Evolutionary conservation across 2,888 invertebrate species (phyloP), one percentile per base, ranked within the genome.

Genomic region (Lamproptera curius): DNA sequence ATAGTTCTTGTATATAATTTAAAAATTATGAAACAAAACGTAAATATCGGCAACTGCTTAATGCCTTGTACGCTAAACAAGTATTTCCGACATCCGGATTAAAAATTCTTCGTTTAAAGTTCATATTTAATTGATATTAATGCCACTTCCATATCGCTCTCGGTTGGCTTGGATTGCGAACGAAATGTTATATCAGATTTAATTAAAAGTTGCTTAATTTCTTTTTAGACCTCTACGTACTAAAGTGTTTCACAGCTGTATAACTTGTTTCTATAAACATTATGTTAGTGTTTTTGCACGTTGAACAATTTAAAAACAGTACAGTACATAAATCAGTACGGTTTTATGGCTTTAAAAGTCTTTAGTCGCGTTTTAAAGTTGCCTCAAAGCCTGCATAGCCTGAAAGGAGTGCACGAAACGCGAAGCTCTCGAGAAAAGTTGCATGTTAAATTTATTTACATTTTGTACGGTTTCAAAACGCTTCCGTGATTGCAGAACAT

Each of bases 51-150:
- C n/a, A n/a, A n/a, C n/a, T n/a, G n/a, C n/a, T n/a, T n/a, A n/a
- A n/a, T 14, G 41, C 42, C 39, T 39, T 17, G 39, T 14, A 16
- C 17, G 14, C 39, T 48, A 39, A 39, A 33, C 42, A 48, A 14
- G 26, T 15, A 35, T 41, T 50, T 44, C 49, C 36, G 44, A 31
- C 43, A 44, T 44, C 44, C 49, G 44, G 44, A 50, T 44, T 41
- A 41, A 44, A n/a, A 37, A 41, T 4, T 20, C 20, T 23, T 11
- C 41, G 36, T n/a, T 36, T 20, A 50, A 50, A 50, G 44, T 44
- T 45, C 49, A 50, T 33, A 44, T 37, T 28, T 44, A 44, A 44
- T 44, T 44, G 49, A 40, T 35, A 44, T 44, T 44, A 49, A 48
- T 48, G 43, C 39, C 48, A 49, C 40, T 49, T 49, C 41, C 40